These are phyloP conservation scores for Seriola aureovittata DNA, from an alignment of 2,113 vertebrate species.

Conservation along the genomic window DNA sequence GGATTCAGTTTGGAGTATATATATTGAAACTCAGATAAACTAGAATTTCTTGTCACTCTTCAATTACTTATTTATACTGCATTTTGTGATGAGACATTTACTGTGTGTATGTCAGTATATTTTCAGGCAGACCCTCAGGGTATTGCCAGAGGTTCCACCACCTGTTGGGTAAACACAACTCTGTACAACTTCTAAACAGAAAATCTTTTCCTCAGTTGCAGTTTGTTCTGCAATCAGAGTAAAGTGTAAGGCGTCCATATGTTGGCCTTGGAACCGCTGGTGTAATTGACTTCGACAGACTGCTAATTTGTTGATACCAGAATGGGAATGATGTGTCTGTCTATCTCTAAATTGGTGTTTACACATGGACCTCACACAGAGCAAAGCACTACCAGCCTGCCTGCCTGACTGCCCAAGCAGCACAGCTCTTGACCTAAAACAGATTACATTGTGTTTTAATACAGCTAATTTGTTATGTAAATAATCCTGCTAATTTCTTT, in stretches of 20 bases:
- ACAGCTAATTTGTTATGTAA: constrained; percentile 94
- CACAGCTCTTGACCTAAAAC: constrained; percentile 86
- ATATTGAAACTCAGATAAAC: background rate
- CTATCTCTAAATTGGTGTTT: constrained; percentile 95
- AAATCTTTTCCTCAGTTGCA: constrained; percentile 37
- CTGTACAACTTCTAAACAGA: constrained; percentile 31
- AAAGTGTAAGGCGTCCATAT: constrained; percentile 75
- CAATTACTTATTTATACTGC: background rate
- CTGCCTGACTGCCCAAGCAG: constrained; percentile 84
- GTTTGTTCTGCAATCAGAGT: constrained; percentile 54
- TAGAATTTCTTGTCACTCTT: background rate
- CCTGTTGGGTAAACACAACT: constrained; percentile 62
- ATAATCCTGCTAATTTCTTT: constrained; percentile 87
- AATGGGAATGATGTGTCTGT: constrained; percentile 92
- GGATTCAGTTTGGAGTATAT: constrained; percentile 1
- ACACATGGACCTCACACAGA: constrained; percentile 97
- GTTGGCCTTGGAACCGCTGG: constrained; percentile 80
- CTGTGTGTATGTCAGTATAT: constrained; percentile 23
- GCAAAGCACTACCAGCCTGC: constrained; percentile 90
- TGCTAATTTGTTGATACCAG: constrained; percentile 93
- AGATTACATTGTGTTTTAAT: constrained; percentile 93
- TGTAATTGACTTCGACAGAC: constrained; percentile 92
- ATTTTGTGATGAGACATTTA: constrained; percentile 3
- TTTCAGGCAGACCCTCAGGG: constrained; percentile 5
- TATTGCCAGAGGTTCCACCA: constrained; percentile 55